Conservation (phyloP, 2,113 vertebrate genomes). For the Triplophysa tibetana region DNA sequence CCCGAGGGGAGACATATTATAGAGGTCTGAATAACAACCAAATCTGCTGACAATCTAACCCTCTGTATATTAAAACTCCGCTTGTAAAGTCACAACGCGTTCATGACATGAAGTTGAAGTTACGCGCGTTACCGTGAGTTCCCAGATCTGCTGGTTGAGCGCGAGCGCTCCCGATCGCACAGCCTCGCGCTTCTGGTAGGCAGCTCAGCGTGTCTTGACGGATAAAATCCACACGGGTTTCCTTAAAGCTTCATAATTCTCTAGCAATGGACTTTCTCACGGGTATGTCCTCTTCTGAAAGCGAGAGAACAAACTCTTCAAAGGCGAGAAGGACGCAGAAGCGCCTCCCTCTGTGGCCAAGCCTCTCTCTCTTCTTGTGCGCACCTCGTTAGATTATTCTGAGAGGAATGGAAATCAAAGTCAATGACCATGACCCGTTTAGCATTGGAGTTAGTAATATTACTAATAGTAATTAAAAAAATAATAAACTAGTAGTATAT, state of each 20-base stretch:
- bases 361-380: slow-evolving; percentile 36
- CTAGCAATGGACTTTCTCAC: slow-evolving; percentile 57
- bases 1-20: slow-evolving; percentile 21
- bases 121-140: slow-evolving; percentile 57
- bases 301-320: slow-evolving; percentile 46
- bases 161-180: slow-evolving; percentile 49
- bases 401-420: slow-evolving; percentile 1
- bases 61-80: background rate
- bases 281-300: slow-evolving; percentile 56
- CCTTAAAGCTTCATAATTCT: slow-evolving; percentile 57
- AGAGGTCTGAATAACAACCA: slow-evolving; percentile 5
- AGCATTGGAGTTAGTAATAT: background rate
- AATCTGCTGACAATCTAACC: background rate
- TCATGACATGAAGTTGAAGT: slow-evolving; percentile 11
- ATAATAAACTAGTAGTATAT: background rate
- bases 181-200: slow-evolving; percentile 34
- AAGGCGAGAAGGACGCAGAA: slow-evolving; percentile 59
- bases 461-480: background rate
- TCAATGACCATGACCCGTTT: background rate
- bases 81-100: background rate
- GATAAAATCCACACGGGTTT: slow-evolving; percentile 63
- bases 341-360: slow-evolving; percentile 67
- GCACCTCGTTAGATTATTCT: slow-evolving; percentile 20
- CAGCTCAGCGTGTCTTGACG: slow-evolving; percentile 50
- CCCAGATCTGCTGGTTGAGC: slow-evolving; percentile 48